Evolutionary conservation across 2,797 vertebrate genomes (phyloP).

Genomic region (Urophycis tenuis): DNA sequence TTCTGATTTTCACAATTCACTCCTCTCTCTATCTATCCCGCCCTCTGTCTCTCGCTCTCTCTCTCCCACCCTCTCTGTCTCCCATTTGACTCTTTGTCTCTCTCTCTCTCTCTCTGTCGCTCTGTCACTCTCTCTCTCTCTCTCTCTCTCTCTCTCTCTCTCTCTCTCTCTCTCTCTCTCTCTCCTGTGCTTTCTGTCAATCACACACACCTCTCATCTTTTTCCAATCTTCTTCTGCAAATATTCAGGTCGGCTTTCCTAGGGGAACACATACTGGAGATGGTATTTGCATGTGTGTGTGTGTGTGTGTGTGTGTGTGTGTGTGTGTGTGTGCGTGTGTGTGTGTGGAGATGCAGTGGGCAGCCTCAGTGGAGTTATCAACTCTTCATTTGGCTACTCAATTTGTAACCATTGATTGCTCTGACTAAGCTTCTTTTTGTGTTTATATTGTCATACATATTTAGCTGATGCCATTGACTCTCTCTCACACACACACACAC

Average conservation of each 20-base stretch:
- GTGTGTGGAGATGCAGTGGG: neutral
- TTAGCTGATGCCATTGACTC: too few species aligned
- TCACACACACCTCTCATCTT: neutral
- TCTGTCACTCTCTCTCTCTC: neutral
- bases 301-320: too few species aligned
- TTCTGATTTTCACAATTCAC: neutral
- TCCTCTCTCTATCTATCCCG: too few species aligned
- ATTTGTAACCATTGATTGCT: neutral
- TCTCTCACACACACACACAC: too few species aligned
- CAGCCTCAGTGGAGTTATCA: neutral
- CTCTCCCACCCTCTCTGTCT: too few species aligned
- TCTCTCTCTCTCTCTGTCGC: too few species aligned
- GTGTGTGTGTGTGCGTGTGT: too few species aligned
- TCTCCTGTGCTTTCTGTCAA: neutral
- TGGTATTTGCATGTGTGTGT: too few species aligned
- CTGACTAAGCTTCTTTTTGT: neutral
- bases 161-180: neutral
- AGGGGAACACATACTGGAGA: neutral
- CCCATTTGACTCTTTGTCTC: too few species aligned
- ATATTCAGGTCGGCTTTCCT: neutral
- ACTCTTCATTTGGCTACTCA: neutral
- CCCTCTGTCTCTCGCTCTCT: too few species aligned
- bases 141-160: neutral
- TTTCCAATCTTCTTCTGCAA: slow-evolving; percentile 1
- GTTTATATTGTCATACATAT: neutral